Percentiles rank a stretch among this genome's conserved stretches.
phyloP scores from a whole-genome alignment of 1,140 invertebrate species.

The Trialeurodes vaporariorum region DNA sequence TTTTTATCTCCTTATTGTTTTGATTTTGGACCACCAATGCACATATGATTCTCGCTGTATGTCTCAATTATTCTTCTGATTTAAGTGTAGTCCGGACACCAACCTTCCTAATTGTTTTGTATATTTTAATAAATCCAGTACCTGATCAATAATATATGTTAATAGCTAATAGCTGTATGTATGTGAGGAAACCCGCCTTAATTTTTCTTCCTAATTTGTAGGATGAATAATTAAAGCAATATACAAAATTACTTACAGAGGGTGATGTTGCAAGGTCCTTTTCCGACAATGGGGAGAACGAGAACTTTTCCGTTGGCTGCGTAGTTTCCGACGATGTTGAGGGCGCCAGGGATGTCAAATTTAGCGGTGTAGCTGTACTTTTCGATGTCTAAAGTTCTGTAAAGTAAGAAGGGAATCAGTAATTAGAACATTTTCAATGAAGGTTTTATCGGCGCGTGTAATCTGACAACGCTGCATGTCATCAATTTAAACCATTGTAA shows the following conservation, averaged over 20 bases:
- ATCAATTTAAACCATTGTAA: no score
- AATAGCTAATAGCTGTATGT: neutral
- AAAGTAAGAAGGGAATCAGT: neutral
- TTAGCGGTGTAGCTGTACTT: slow-evolving; percentile 12
- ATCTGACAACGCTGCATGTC: no score
- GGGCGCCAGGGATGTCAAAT: slow-evolving; percentile 9
- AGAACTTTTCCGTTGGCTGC: slow-evolving; percentile 28
- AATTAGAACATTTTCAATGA: no score
- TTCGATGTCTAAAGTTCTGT: slow-evolving; percentile 11
- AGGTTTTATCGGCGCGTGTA: no score
- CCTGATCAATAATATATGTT: neutral
- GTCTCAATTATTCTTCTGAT: no score
- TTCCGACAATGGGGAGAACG: slow-evolving; percentile 25
- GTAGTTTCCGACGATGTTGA: slow-evolving; percentile 24
- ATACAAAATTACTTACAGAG: no score
- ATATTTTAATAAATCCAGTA: neutral
- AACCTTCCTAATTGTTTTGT: no score
- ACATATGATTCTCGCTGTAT: no score
- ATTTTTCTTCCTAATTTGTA: neutral
- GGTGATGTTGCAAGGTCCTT: slow-evolving; percentile 23
- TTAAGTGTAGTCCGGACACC: no score
- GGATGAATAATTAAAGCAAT: no score
- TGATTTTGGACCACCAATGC: no score
- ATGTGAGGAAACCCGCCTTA: neutral
- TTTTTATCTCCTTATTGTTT: no score